Evolutionary conservation across 1,140 invertebrate genomes (phyloP).

Genomic region (Mizuhopecten yessoensis): DNA sequence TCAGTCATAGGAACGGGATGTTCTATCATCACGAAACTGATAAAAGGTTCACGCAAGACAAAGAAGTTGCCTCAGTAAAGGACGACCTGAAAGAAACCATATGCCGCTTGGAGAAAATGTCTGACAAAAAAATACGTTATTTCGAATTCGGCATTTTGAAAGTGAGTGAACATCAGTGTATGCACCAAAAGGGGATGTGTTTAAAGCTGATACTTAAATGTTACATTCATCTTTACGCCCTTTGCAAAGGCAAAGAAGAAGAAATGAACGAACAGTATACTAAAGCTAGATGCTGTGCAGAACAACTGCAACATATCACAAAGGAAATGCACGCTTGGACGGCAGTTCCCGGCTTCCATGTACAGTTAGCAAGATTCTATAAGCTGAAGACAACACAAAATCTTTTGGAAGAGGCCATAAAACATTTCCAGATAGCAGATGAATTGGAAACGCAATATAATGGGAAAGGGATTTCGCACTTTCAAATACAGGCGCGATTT

Average conservation of each 20-base stretch:
- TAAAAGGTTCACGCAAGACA: not conserved
- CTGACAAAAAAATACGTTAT: not conserved
- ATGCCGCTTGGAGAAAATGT: not conserved
- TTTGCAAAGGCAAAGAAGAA: not conserved
- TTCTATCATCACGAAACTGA: not conserved
- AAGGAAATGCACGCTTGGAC: not conserved
- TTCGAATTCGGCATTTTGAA: constrained; percentile 13
- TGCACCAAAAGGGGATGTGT: not conserved
- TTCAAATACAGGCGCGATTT: not conserved
- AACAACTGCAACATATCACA: not conserved
- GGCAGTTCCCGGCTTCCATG: not conserved
- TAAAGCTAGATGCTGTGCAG: not conserved
- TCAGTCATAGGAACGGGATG: not conserved
- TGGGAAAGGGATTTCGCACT: not conserved
- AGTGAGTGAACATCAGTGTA: not conserved
- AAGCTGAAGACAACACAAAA: not conserved
- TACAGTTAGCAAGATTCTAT: constrained; percentile 12
- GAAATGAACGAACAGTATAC: not conserved
- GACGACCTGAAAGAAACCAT: not conserved
- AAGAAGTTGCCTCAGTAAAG: not conserved
- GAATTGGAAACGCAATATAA: not conserved
- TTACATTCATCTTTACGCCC: not conserved
- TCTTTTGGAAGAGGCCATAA: not conserved
- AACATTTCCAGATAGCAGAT: constrained; percentile 5
- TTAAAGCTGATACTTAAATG: not conserved